Evolutionary conservation across 1,140 invertebrate genomes (phyloP), one percentile per base, ranked within the genome.

Genomic region (Heliothis virescens): DNA sequence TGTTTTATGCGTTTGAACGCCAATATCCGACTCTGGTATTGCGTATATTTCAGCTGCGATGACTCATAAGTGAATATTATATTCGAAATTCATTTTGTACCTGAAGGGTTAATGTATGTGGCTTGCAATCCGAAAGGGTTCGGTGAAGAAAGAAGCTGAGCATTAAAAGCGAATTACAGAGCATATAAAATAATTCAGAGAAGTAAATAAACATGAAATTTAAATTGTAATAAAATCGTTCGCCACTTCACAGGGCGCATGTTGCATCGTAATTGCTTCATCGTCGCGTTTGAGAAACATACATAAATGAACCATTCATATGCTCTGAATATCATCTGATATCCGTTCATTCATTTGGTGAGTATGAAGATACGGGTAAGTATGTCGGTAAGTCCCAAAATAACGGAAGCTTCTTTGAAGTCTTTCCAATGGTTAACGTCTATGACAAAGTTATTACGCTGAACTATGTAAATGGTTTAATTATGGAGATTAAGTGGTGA

Each of bases 231-330:
- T 83, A 82, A 80, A 82, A 79, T 83, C 79, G 75, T 71, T 83
- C 75, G 62, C 53, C 76, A 83, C 78, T 82, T 75, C 81, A 60
- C 82, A 72, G 59, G 76, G 78, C 74, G 71, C 71, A 78, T 78
- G 80, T 79, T 81, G 79, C 79, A 79, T 83, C 80, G 80, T 87
- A 85, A 85, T 83, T 85, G 80, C 82, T 87, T 85, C 81, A 87
- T 87, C 84, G 84, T 81, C 72, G 78, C 77, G 52, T 85, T 80
- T 82, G 79, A 78, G 55, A 79, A 84, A 79, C 81, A 81, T 72
- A 80, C 52, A 59, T 73, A 82, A 80, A 73, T 71, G 74, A 60
- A 79, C 75, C 74, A 79, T 85, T 81, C 78, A 83, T 55, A 79
- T 79, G 63, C n/a, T 77, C 52, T 62, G 77, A 79, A 75, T 83